Evolutionary conservation across 1,140 invertebrate species (phyloP), one percentile per base, ranked within the genome.

Genomic region (Drusus annulatus): DNA sequence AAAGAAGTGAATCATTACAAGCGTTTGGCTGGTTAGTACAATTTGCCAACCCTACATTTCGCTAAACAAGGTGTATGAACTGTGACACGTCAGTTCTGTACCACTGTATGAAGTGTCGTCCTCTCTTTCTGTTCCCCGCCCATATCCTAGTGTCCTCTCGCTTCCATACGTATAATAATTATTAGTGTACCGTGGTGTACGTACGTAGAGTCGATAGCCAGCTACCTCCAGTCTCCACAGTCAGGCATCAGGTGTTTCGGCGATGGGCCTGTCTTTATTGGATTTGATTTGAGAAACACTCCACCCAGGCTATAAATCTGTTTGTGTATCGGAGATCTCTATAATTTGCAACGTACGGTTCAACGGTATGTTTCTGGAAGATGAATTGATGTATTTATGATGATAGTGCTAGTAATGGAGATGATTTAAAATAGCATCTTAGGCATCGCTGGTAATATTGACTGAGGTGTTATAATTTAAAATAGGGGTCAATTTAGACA

Each of bases 31-130:
- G 23, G 5, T 28, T 2, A 3, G 21, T 0, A 60, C 21, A 60
- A 60, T 0, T 28, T 65, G 36, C n/a, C 69, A 75, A 17, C 71
- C 71, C 71, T 75, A 28, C 17, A 16, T 31, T 19, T 36, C 36
- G 54, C 54, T 56, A 75, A 75, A 75, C 71, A 75, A 75, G 71
- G 71, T 75, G 71, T 75, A 75, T 75, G 71, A 75, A 75, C 71
- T 75, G 71, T 75, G 71, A 75, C 71, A 75, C 54, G 58, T 75
- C 52, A 13, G 36, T 16, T 74, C 52, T 25, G 23, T 19, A 54
- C 23, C 71, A 58, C 52, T 36, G 45, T 52, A 25, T 21, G 21
- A 74, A 74, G 51, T n/a, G 28, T 25, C 28, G 31, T 23, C 23
- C 16, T 71, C 45, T 28, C 23, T 65, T 36, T 36, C 62, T 65